Evolutionary conservation across 1,140 invertebrate species (phyloP), one percentile per base, ranked within the genome.

Genomic region (Whitmania pigra): DNA sequence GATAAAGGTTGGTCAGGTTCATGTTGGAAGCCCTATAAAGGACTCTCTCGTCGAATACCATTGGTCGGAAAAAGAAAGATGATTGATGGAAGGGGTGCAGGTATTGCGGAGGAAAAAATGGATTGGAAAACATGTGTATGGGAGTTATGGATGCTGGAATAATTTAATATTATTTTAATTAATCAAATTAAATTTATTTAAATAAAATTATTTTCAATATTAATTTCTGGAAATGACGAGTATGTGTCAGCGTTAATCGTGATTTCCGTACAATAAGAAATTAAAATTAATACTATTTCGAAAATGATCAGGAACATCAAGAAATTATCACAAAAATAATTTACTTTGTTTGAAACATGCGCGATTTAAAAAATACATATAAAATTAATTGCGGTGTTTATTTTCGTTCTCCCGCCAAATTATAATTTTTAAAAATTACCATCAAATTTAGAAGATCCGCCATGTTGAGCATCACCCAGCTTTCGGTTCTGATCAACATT

Each of bases 21-120:
- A 13, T 22, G 57, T 22, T 22, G 9, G 29, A 63, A 1, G 43
- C 43, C 43, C 43, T 49, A 13, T 49, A 49, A 11, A 49, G 43
- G 43, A 63, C 11, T 7, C 57, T 63, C 29, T 63, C 57, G 22
- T 63, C 57, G 29, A 63, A 63, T 31, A 31, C 22, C 22, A 63
- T 63, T 63, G 57, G 57, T 63, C 57, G 57, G 22, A 63, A 63
- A 15, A 63, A 63, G 29, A 25, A 63, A 11, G 57, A 25, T 25
- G 57, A 31, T 31, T 22, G 57, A 25, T 31, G 22, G 22, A 63
- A 31, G 22, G 57, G 57, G 57, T 63, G 11, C 3, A 31, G 20
- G 57, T 63, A 63, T 22, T 25, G 29, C 2, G 29, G 57, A 63
- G 57, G 43, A 49, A 49, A 63, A 13, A 63, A 25, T 22, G 57